Conservation (phyloP, 1,140 invertebrate species). For the Thalassaphorura encarpata region DNA sequence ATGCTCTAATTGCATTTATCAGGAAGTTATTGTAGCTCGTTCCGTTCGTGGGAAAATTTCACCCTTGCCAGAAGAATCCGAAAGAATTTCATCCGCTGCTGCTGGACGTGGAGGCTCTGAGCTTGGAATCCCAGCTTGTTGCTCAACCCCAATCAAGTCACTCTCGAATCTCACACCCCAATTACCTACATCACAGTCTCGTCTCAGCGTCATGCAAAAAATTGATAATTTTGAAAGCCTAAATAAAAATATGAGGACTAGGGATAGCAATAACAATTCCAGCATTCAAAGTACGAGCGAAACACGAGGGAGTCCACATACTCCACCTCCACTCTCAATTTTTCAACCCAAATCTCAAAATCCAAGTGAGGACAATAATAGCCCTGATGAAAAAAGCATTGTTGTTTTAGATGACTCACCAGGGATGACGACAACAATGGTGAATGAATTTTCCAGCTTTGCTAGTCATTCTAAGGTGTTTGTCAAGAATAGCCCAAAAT, state of each 20-base stretch:
- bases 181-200: too few species aligned
- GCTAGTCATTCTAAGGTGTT: constrained; percentile 16
- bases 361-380: neutral
- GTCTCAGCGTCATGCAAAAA: constrained; percentile 20
- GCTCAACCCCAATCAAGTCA: constrained; percentile 25
- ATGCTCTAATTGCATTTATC: constrained; percentile 7
- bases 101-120: neutral
- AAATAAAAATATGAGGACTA: constrained; percentile 27
- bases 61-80: neutral
- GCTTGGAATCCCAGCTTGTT: constrained; percentile 22
- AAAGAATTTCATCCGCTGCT: too few species aligned
- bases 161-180: neutral
- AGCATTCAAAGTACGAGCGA: neutral
- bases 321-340: neutral
- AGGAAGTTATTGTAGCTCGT: constrained; percentile 12
- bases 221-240: constrained; percentile 32
- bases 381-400: neutral
- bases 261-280: constrained; percentile 21
- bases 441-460: neutral
- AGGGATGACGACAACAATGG: too few species aligned
- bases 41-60: constrained; percentile 2
- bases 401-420: too few species aligned
- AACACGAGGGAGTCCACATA: neutral
- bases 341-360: neutral
- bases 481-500: constrained; percentile 16